A percentile compares a stretch with the other conserved stretches of the same genome.
phyloP scores from a whole-genome alignment of 1,140 invertebrate genomes.

The Glomeris maerens region DNA sequence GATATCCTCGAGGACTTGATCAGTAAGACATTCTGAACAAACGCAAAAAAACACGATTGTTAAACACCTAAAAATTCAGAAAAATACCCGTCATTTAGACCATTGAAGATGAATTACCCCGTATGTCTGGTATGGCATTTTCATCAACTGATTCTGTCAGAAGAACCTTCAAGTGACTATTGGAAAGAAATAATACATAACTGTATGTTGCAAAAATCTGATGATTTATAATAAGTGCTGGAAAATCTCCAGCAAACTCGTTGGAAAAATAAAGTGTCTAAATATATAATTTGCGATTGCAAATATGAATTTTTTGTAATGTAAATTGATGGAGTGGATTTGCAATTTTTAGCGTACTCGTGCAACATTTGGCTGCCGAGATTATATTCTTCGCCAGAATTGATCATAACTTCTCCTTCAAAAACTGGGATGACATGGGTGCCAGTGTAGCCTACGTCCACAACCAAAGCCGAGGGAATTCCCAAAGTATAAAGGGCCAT shows the following conservation, averaged over 20 bases:
- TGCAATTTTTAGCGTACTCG: conserved; percentile 30
- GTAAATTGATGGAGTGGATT: background rate
- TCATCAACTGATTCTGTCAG: background rate
- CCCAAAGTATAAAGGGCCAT: conserved; percentile 62
- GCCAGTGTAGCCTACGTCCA: conserved; percentile 77
- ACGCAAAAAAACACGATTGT: conserved; percentile 5
- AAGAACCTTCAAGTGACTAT: conserved; percentile 1
- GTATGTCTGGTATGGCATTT: background rate
- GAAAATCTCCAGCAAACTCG: no score
- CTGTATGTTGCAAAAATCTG: background rate
- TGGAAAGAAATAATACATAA: background rate
- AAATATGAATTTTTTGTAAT: background rate
- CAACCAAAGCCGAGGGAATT: conserved; percentile 56
- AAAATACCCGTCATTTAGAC: no score
- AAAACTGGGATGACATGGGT: conserved; percentile 65
- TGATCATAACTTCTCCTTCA: conserved; percentile 65
- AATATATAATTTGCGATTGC: background rate
- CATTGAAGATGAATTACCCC: no score
- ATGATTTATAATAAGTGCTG: no score
- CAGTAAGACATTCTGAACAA: conserved; percentile 18
- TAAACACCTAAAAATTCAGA: no score
- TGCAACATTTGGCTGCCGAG: conserved; percentile 52
- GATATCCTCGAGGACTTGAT: conserved; percentile 37
- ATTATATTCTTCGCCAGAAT: conserved; percentile 60
- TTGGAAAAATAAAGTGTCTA: no score